These are phyloP conservation scores for Hippocampus comes DNA, from an alignment of 2,113 vertebrate species.

Conservation along the genomic window DNA sequence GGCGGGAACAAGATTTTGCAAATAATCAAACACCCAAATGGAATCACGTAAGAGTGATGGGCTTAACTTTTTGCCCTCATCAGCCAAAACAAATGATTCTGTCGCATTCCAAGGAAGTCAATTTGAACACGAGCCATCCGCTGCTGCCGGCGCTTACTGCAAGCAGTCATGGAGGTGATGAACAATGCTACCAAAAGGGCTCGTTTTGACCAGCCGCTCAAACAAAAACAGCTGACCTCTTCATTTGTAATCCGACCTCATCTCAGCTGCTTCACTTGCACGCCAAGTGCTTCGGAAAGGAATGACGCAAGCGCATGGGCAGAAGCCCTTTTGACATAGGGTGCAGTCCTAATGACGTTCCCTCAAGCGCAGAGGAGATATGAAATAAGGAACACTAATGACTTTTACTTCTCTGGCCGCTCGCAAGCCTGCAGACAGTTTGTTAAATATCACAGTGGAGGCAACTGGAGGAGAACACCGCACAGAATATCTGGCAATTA, in stretches of 20 bases:
- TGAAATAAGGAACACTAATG: slow-evolving; percentile 46
- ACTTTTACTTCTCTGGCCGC: slow-evolving; percentile 45
- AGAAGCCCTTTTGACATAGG: slow-evolving; percentile 49
- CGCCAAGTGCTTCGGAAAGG: slow-evolving; percentile 30
- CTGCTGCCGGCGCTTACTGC: background rate
- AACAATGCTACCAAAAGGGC: background rate
- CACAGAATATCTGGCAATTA: slow-evolving; percentile 29
- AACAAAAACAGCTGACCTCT: slow-evolving; percentile 33
- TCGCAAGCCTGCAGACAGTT: slow-evolving; percentile 36
- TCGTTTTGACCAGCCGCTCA: slow-evolving; percentile 22
- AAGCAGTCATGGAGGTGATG: background rate
- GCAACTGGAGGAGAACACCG: slow-evolving; percentile 30
- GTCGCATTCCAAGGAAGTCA: background rate
- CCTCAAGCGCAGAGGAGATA: slow-evolving; percentile 43
- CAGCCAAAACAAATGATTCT: background rate
- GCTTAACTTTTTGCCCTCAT: background rate
- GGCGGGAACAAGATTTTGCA: background rate
- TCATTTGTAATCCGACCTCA: slow-evolving; percentile 30
- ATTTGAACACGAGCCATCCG: background rate
- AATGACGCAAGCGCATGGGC: slow-evolving; percentile 36
- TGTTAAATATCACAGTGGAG: slow-evolving; percentile 49
- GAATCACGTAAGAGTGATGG: background rate
- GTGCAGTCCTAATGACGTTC: slow-evolving; percentile 51
- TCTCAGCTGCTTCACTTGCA: background rate
- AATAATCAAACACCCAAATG: background rate